Conservation (phyloP, 2,797 vertebrate species). For the Lithobates pipiens region DNA sequence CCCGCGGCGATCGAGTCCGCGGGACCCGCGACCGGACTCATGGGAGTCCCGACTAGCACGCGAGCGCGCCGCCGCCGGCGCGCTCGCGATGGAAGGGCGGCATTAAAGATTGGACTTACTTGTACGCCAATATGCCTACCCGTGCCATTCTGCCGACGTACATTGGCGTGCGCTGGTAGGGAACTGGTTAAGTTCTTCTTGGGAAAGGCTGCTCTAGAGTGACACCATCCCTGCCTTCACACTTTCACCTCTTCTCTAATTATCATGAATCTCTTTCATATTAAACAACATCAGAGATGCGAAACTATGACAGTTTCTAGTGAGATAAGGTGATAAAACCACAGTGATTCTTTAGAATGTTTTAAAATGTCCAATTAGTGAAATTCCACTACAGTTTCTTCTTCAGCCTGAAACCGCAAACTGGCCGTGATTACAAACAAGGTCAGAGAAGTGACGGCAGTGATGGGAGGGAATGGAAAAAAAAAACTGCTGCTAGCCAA, state of each 20-base stretch:
- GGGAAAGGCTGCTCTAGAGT: not conserved
- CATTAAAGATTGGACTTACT: too few species aligned
- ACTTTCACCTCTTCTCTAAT: not conserved
- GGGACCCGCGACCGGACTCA: too few species aligned
- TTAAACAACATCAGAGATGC: not conserved
- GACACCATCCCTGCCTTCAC: not conserved
- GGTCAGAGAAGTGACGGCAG: slow-evolving; percentile 24
- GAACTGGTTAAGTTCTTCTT: too few species aligned
- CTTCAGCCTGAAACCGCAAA: slow-evolving; percentile 22
- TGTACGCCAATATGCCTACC: too few species aligned
- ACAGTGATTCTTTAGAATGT: not conserved
- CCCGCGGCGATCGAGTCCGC: too few species aligned
- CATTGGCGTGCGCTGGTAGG: too few species aligned
- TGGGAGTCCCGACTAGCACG: too few species aligned
- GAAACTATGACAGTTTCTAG: not conserved
- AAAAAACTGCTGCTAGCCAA: not conserved
- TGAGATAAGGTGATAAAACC: not conserved
- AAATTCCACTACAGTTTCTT: not conserved
- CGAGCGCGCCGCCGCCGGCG: too few species aligned
- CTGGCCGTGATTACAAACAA: not conserved
- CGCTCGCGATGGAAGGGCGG: too few species aligned
- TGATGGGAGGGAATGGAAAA: not conserved
- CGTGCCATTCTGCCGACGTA: too few species aligned
- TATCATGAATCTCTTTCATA: not conserved
- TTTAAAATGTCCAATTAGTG: not conserved